These are phyloP conservation scores for Melospiza georgiana DNA, from an alignment of 2,113 vertebrate species.

Conservation along the genomic window DNA sequence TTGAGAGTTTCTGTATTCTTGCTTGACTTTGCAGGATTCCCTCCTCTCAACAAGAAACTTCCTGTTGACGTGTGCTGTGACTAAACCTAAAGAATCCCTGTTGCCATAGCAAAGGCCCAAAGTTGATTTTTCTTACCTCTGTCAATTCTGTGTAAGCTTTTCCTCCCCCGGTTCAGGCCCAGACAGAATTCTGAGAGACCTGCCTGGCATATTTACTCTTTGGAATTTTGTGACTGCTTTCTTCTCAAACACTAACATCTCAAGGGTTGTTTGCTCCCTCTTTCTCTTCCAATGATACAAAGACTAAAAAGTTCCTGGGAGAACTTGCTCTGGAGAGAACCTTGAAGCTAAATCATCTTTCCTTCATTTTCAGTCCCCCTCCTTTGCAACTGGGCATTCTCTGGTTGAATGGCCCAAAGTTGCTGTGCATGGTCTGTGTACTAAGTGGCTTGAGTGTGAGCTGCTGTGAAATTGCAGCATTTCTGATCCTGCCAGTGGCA, in stretches of 20 bases:
- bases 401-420: neutral
- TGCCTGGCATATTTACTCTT: neutral
- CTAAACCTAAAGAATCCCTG: neutral
- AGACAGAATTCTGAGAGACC: neutral
- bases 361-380: fast-evolving
- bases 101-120: neutral
- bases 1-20: neutral
- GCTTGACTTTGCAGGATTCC: neutral
- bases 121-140: neutral
- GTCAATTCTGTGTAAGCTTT: neutral
- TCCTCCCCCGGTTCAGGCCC: neutral
- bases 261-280: neutral
- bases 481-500: neutral
- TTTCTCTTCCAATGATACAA: neutral
- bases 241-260: neutral
- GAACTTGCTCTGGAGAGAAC: neutral
- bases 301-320: neutral
- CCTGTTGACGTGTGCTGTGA: neutral
- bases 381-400: neutral
- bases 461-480: slow-evolving; percentile 12
- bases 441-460: slow-evolving; percentile 11
- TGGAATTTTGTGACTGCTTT: neutral
- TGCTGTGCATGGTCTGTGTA: neutral
- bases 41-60: neutral
- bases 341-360: neutral